Base-by-base conservation (phyloP, 53 echinoderm and acorn worm genomes). In the Henricia sp. region DNA sequence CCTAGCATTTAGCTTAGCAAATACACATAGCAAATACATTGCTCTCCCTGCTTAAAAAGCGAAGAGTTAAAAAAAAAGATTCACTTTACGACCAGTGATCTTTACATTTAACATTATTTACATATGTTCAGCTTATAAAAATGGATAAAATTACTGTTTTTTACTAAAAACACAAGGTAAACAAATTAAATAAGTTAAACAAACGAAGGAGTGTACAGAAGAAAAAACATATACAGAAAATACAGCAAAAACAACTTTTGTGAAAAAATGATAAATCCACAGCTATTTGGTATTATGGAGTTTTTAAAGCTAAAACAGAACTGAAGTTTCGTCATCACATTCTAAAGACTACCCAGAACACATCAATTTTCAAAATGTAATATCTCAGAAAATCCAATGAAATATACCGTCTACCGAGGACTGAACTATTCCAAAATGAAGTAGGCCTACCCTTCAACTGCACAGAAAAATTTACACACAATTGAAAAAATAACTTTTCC, bases 101-200 rank as follows among this genome's bases (percentile, higher is more conserved):
- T 19, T 33, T 63, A 80, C 64, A 80, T 60, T 62, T 28, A 16
- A 77, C 17, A 8, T 46, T 80, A 80, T 80, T 80, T 80, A 80
- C 80, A 80, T 80, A 80, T 80, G 80, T 80, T 80, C 80, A 80
- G 48, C 60, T 17, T 80, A 80, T 63, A 80, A 80, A 80, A 80
- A 80, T 19, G 21, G 48, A 80, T 64, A 34, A 26, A 43, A 19
- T 64, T 46, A 80, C 33, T 64, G 44, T 80, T 17, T 8, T 8
- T 37, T 39, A 74, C 75, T 74, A 40, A 43, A 71, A 56, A 29
- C 30, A 80, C 80, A 62, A 48, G 78, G 63, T 80, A 46, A 80
- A 80, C 50, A 80, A 80, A 64, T 80, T 46, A 80, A 77, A 80
- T 30, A 80, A 67, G 37, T 37, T 43, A 70, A 27, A 4, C 44